phyloP scores from a whole-genome alignment of 1,140 invertebrate genomes.

The Arctopsyche grandis region DNA sequence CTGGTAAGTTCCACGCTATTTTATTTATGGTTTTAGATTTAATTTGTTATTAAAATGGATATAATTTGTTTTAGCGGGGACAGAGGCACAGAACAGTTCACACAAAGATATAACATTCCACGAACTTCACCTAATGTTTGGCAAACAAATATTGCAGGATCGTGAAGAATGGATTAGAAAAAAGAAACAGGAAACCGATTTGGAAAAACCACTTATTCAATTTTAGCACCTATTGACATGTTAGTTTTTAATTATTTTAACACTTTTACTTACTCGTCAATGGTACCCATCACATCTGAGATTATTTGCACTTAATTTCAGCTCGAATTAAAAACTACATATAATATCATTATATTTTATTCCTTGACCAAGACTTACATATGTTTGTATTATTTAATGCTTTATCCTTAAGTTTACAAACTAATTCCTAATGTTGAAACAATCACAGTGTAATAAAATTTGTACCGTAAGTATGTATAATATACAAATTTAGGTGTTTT shows the following conservation, averaged over 20 bases:
- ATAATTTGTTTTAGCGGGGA: background rate
- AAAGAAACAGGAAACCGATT: background rate
- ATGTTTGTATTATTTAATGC: background rate
- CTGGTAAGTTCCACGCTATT: background rate
- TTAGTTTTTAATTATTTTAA: too few relatives aligned
- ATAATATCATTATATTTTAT: constrained; percentile 8
- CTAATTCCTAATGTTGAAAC: too few relatives aligned
- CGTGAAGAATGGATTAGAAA: constrained; percentile 70
- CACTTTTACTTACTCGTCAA: too few relatives aligned
- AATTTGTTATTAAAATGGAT: background rate
- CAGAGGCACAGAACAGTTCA: constrained; percentile 47
- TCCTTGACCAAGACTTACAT: background rate
- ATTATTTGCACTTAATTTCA: background rate
- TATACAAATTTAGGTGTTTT: too few relatives aligned
- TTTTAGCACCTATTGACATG: constrained; percentile 4
- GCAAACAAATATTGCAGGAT: constrained; percentile 74
- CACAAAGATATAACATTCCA: constrained; percentile 73
- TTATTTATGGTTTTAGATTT: background rate
- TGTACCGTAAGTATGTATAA: too few relatives aligned
- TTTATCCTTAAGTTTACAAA: too few relatives aligned
- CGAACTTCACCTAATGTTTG: constrained; percentile 76
- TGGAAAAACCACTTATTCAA: constrained; percentile 6
- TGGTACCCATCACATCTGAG: too few relatives aligned
- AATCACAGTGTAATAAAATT: too few relatives aligned
- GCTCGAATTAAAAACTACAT: too few relatives aligned